Conservation (phyloP, 2,797 vertebrate genomes). For the Lutra lutra region DNA sequence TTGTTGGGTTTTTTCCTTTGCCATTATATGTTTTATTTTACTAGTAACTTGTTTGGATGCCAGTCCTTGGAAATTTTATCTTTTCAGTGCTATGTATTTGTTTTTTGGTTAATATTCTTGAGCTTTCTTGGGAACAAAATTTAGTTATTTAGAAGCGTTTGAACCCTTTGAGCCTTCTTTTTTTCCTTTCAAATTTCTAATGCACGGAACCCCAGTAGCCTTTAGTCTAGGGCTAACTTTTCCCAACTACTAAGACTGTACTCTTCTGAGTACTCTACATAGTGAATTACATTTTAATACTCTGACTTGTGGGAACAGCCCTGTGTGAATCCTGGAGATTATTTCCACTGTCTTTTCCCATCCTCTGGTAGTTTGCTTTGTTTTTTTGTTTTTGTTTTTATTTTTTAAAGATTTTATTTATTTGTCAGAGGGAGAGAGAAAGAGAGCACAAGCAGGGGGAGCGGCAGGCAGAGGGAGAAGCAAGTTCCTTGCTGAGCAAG, state of each 20-base stretch:
- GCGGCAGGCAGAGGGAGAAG: too few relatives aligned
- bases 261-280: neutral
- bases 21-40: slow-evolving; percentile 26
- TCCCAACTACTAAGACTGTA: neutral
- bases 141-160: slow-evolving; percentile 37
- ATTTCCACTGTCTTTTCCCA: neutral
- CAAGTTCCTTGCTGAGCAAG: too few relatives aligned
- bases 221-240: slow-evolving; percentile 39
- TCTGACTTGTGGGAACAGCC: neutral
- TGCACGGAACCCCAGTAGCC: neutral
- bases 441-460: too few relatives aligned
- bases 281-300: neutral
- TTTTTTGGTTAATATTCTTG: slow-evolving; percentile 28
- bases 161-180: neutral
- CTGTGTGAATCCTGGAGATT: neutral
- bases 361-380: neutral
- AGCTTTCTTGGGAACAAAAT: neutral
- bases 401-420: too few relatives aligned
- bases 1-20: neutral
- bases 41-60: slow-evolving; percentile 19
- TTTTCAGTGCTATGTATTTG: neutral
- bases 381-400: too few relatives aligned
- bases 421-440: too few relatives aligned
- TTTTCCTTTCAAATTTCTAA: neutral
- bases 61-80: slow-evolving; percentile 25